Base-by-base conservation (phyloP, 2,888 invertebrate genomes). In the Rutpela maculata region DNA sequence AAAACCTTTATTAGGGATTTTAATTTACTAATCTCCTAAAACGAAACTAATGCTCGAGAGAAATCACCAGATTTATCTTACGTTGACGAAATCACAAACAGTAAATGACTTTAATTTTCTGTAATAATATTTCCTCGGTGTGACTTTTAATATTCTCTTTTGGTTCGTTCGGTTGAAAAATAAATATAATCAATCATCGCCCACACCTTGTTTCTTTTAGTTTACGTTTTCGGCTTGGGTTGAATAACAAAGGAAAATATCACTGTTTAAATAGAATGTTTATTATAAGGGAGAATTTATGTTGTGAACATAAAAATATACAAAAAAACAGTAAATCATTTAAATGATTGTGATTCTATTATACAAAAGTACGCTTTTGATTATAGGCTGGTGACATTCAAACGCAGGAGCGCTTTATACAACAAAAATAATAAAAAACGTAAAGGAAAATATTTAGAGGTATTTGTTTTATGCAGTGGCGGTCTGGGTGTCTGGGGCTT, bases 181-280 rank as follows among this genome's bases (percentile, higher is more conserved):
- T 50, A 50, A 50, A 50, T 50, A 50, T n/a, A 50, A 50, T 50
- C n/a, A 50, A 50, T 50, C 50, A 50, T n/a, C n/a, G n/a, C 50
- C n/a, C 50, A n/a, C 50, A 15, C n/a, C n/a, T 50, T 50, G 50
- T n/a, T 50, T 50, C n/a, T n/a, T 50, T 1, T 50, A 43, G 15
- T 15, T 50, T 50, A 50, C 15, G 15, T 50, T 50, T 50, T 15
- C n/a, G n/a, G 50, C 4, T n/a, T 50, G n/a, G n/a, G n/a, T n/a
- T 50, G 50, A 50, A 50, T 50, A 50, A 50, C n/a, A n/a, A 50
- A 17, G 12, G 2, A 50, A 50, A 50, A n/a, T 50, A n/a, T 50
- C 50, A 7, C 50, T 43, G 7, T 50, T 50, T 50, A n/a, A 50
- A 50, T 4, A 50, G 50, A n/a, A 12, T n/a, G 7, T 15, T n/a